Evolutionary conservation across 2,888 invertebrate species (phyloP).

Genomic region (Clivina fossor): DNA sequence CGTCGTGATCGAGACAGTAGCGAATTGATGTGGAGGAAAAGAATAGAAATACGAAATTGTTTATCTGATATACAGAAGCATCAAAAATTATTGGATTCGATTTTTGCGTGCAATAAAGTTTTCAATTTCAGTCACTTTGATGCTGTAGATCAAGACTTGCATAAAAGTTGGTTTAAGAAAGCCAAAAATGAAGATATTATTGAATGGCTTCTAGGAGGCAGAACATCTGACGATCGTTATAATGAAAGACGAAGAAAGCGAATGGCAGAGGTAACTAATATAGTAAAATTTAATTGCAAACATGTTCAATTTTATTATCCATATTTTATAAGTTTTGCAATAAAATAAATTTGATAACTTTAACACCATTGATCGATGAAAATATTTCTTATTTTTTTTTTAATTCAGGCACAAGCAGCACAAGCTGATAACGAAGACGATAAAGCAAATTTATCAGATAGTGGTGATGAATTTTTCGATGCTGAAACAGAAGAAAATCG

Average conservation of each 20-base stretch:
- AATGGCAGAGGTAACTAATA: constrained; percentile 21
- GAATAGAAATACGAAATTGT: constrained; percentile 15
- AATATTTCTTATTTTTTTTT: no score
- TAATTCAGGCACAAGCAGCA: constrained; percentile 5
- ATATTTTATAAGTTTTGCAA: not conserved
- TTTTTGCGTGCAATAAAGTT: constrained; percentile 50
- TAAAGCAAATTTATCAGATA: no score
- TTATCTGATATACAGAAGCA: constrained; percentile 26
- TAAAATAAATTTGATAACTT: no score
- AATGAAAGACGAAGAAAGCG: constrained; percentile 20
- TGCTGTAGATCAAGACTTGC: constrained; percentile 41
- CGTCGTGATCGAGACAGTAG: constrained; percentile 7
- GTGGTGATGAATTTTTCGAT: constrained; percentile 30
- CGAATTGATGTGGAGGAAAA: constrained; percentile 10
- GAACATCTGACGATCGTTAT: constrained; percentile 17
- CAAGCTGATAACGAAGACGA: constrained; percentile 8
- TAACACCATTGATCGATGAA: no score
- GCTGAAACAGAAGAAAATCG: constrained; percentile 23
- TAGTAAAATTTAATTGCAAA: no score
- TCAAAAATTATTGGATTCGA: constrained; percentile 36
- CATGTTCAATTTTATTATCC: not conserved
- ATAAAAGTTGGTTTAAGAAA: constrained; percentile 50
- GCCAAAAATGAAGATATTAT: constrained; percentile 38
- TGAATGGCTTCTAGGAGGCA: constrained; percentile 42
- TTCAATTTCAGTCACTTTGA: constrained; percentile 42